Conservation (phyloP, 2,888 invertebrate species). For the Heteromurus nitidus region DNA sequence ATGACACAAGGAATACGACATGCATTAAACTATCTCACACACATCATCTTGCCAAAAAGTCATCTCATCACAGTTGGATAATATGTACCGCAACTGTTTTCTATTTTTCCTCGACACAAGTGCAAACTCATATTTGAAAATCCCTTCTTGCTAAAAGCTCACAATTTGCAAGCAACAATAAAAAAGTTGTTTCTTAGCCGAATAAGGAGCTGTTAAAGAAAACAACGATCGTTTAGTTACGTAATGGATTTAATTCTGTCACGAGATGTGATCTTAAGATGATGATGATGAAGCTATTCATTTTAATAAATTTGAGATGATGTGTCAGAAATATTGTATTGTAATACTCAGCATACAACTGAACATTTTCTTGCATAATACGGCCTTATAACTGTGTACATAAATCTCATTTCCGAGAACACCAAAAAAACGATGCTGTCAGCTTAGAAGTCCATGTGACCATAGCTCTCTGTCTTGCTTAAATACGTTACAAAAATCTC, state of each 20-base stretch:
- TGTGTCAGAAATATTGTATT: not conserved
- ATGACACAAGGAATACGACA: not conserved
- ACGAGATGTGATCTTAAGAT: not conserved
- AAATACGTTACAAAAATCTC: not conserved
- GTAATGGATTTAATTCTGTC: not conserved
- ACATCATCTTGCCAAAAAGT: too few relatives aligned
- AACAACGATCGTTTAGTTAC: not conserved
- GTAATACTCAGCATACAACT: not conserved
- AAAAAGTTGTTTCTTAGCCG: not conserved
- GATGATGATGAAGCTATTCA: not conserved
- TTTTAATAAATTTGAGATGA: not conserved
- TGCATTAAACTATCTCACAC: too few relatives aligned
- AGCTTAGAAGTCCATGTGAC: not conserved
- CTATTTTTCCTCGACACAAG: not conserved
- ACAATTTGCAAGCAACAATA: constrained; percentile 8
- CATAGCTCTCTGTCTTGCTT: not conserved
- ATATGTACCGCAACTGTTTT: too few relatives aligned
- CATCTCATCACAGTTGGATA: too few relatives aligned
- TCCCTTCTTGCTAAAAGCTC: not conserved
- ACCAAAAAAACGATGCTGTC: not conserved
- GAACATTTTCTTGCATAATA: not conserved
- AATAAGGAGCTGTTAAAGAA: not conserved
- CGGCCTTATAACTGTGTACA: too few relatives aligned
- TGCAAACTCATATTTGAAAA: not conserved
- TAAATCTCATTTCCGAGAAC: not conserved